These are phyloP conservation scores for Zaprionus kolodkinae DNA, from an alignment of 1,140 invertebrate species.

Conservation along the genomic window DNA sequence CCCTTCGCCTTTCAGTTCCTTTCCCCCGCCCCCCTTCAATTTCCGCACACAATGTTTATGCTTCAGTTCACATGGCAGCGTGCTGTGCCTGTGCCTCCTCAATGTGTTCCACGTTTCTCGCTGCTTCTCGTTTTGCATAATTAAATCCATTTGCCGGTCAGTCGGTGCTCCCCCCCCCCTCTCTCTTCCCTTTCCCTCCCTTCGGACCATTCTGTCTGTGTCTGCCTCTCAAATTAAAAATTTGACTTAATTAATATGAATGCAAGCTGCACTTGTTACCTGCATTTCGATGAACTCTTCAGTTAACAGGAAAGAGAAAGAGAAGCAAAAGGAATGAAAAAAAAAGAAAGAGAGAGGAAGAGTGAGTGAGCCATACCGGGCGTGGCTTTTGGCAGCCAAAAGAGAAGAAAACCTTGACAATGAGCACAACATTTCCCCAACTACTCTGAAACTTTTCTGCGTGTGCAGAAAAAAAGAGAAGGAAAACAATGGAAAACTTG, in stretches of 20 bases:
- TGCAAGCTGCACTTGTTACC: slow-evolving; percentile 13
- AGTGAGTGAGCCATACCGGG: not conserved
- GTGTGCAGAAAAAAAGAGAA: not conserved
- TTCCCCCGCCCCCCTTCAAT: slow-evolving; percentile 22
- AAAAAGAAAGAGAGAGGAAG: not conserved
- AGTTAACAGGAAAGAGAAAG: not conserved
- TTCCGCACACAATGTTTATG: slow-evolving; percentile 53
- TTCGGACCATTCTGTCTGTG: not conserved
- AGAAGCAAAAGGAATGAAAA: not conserved
- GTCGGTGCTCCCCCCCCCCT: not conserved
- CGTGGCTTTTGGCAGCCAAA: slow-evolving; percentile 1
- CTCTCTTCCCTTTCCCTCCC: not conserved
- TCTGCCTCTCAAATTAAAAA: slow-evolving; percentile 9
- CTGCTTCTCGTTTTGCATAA: slow-evolving; percentile 38
- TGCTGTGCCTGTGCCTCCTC: not conserved
- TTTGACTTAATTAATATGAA: slow-evolving; percentile 11
- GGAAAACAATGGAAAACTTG: slow-evolving; percentile 4
- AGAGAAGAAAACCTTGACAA: slow-evolving; percentile 26
- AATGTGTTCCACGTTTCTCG: not conserved
- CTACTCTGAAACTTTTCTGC: not conserved
- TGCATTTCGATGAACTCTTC: slow-evolving; percentile 12
- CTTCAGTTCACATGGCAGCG: slow-evolving; percentile 39
- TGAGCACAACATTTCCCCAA: slow-evolving; percentile 9
- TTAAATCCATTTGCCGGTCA: slow-evolving; percentile 40
- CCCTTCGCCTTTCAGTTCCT: not conserved